These are phyloP conservation scores for Cheirogaleus medius DNA, from an alignment of 2,113 vertebrate species.

Conservation along the genomic window DNA sequence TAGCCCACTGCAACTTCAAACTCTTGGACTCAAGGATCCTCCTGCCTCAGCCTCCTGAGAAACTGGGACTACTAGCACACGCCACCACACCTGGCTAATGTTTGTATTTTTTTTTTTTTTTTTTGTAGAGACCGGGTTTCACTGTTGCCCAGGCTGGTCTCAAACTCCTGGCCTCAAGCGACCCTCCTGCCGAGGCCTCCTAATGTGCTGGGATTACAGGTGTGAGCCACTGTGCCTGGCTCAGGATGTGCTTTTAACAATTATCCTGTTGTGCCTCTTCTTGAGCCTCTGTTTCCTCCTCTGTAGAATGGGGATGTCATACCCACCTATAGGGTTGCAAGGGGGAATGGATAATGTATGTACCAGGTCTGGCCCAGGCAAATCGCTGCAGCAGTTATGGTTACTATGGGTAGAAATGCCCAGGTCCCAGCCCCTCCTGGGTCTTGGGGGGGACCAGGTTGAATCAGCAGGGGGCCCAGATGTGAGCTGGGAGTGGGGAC, in stretches of 20 bases:
- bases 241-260: background rate
- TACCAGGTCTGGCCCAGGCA: background rate
- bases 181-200: background rate
- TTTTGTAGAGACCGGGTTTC: no score
- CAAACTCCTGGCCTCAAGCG: background rate
- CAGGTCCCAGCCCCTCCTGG: background rate
- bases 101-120: no score
- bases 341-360: background rate
- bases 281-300: slow-evolving; percentile 23
- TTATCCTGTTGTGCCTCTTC: background rate
- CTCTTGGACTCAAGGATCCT: background rate
- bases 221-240: background rate
- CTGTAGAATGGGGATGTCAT: background rate
- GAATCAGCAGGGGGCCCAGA: background rate
- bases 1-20: background rate
- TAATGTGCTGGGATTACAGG: background rate
- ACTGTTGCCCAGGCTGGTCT: no score
- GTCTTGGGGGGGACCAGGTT: background rate
- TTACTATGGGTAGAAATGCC: background rate
- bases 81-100: background rate
- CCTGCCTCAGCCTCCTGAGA: background rate
- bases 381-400: background rate
- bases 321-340: background rate
- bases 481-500: background rate
- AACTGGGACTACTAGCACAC: background rate